Percentiles rank a stretch among this genome's conserved stretches.
phyloP scores from a whole-genome alignment of 1,140 invertebrate species.

The Bombus terrestris region DNA sequence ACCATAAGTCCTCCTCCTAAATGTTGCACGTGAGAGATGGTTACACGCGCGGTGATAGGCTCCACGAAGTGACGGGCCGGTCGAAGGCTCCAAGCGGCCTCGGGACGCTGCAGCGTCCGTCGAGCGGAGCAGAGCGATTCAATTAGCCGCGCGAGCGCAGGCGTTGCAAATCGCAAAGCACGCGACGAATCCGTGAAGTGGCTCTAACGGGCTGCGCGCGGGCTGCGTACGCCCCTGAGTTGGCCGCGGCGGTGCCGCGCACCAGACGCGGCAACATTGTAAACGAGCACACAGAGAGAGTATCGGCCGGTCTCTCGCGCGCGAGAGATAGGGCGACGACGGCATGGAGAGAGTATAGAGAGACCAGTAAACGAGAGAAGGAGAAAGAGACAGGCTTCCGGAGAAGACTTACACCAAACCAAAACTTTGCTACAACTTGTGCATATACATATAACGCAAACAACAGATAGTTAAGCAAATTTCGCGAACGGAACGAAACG shows the following conservation, averaged over 20 bases:
- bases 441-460: neutral
- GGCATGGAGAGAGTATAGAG: constrained; percentile 12
- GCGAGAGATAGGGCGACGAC: constrained; percentile 56
- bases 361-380: constrained; percentile 16
- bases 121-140: constrained; percentile 49
- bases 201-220: constrained; percentile 57
- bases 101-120: neutral
- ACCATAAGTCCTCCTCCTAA: neutral
- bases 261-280: constrained; percentile 76
- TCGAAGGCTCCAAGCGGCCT: neutral
- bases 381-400: constrained; percentile 23
- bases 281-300: constrained; percentile 47
- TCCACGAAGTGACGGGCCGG: neutral
- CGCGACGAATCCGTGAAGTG: constrained; percentile 56
- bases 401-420: neutral
- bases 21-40: neutral
- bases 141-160: constrained; percentile 59
- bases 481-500: constrained; percentile 13
- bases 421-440: neutral
- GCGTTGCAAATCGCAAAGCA: constrained; percentile 53
- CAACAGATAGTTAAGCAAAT: constrained; percentile 26
- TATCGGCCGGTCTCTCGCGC: constrained; percentile 37
- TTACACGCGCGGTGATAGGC: neutral
- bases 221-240: constrained; percentile 54
- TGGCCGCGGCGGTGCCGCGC: constrained; percentile 56